phyloP scores from a whole-genome alignment of 2,888 invertebrate species.

The Mesodorylaimus sp. region DNA sequence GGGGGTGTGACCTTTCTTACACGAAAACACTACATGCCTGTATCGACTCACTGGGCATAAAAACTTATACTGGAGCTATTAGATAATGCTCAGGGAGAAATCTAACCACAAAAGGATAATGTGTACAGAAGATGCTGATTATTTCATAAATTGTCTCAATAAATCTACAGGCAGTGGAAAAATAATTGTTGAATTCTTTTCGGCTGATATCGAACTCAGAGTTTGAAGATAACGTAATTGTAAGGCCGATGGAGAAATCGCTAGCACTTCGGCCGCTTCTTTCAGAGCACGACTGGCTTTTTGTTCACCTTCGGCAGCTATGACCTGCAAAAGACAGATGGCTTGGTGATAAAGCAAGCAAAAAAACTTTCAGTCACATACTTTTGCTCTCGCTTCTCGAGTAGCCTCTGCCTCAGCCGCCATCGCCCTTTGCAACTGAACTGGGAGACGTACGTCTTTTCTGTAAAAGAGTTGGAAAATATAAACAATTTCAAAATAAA shows the following conservation, averaged over 20 bases:
- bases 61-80: too few species aligned
- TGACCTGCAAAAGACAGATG: too few species aligned
- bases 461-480: too few species aligned
- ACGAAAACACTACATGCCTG: too few species aligned
- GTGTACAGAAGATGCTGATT: too few species aligned
- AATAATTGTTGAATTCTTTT: conserved; percentile 94
- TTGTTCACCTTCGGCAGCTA: conserved; percentile 86
- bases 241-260: conserved; percentile 74
- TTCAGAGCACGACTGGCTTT: conserved; percentile 75
- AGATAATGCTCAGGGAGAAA: too few species aligned
- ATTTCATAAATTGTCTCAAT: conserved; percentile 37
- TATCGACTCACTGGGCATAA: too few species aligned
- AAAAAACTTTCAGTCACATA: too few species aligned
- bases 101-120: too few species aligned
- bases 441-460: conserved; percentile 74
- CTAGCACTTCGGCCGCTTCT: conserved; percentile 82
- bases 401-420: conserved; percentile 87
- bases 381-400: conserved; percentile 52
- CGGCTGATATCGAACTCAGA: conserved; percentile 77
- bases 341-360: too few species aligned
- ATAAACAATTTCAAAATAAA: too few species aligned
- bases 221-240: conserved; percentile 80
- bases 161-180: conserved; percentile 79
- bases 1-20: too few species aligned
- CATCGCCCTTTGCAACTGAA: conserved; percentile 81